These are phyloP conservation scores for Sebastes baramenuke DNA, from an alignment of 2,797 vertebrate species.

Conservation along the genomic window DNA sequence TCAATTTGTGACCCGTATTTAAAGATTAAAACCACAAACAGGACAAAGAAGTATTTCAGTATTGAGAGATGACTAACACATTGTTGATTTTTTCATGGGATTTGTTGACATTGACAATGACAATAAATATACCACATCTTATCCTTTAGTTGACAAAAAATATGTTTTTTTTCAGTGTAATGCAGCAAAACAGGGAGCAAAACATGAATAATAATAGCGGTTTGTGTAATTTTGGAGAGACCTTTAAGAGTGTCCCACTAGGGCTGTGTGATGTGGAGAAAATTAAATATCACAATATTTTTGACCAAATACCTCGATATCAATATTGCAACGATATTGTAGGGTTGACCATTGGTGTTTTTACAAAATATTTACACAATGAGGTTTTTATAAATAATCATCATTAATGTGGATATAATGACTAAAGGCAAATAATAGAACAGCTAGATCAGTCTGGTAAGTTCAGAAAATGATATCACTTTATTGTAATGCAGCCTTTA, in stretches of 20 bases:
- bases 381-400: too few species aligned
- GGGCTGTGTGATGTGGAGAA: too few species aligned
- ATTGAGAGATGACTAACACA: background rate
- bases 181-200: background rate
- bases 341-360: rapidly evolving
- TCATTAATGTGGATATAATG: too few species aligned
- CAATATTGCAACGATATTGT: too few species aligned
- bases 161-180: background rate
- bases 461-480: too few species aligned
- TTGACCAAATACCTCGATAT: too few species aligned
- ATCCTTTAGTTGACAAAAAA: background rate
- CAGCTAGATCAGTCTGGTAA: too few species aligned
- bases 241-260: background rate
- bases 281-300: too few species aligned
- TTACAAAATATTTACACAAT: too few species aligned
- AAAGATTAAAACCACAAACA: background rate
- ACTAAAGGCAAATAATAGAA: too few species aligned
- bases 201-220: background rate
- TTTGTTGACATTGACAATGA: background rate
- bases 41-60: background rate
- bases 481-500: too few species aligned
- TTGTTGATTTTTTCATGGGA: background rate
- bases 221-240: conserved; percentile 5
- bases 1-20: background rate
- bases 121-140: background rate